These are phyloP conservation scores for Eleutherodactylus coqui DNA, from an alignment of 2,797 vertebrate species.

Conservation along the genomic window DNA sequence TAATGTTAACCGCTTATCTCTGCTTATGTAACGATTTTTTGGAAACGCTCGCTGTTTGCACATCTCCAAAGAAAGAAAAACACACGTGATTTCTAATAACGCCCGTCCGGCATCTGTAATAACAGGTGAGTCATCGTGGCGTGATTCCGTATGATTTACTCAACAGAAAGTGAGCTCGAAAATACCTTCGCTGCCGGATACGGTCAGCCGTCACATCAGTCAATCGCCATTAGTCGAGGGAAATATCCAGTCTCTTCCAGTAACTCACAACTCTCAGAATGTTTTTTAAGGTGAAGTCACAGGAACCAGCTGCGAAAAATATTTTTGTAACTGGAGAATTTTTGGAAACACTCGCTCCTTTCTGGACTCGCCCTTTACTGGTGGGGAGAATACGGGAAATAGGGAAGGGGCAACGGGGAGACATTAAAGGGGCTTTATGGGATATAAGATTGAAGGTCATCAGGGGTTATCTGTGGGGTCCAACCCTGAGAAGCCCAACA, in stretches of 20 bases:
- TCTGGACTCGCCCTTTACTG: background rate
- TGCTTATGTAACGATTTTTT: constrained; percentile 29
- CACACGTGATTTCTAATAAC: constrained; percentile 17
- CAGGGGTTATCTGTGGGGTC: background rate
- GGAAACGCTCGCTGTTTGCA: constrained; percentile 12
- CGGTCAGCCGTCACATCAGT: constrained; percentile 45
- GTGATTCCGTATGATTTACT: constrained; percentile 36
- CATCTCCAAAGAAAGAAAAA: constrained; percentile 32
- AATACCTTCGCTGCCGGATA: constrained; percentile 9
- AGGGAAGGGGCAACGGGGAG: background rate
- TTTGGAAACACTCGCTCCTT: background rate
- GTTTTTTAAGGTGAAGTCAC: background rate
- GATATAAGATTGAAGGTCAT: background rate
- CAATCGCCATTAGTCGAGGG: constrained; percentile 8
- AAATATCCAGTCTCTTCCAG: background rate
- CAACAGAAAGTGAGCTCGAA: constrained; percentile 47
- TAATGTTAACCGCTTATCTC: constrained; percentile 14
- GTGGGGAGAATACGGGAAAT: background rate
- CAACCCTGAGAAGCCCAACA: background rate
- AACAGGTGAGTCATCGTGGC: constrained; percentile 45
- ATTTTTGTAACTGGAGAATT: background rate
- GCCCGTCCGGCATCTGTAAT: constrained; percentile 48
- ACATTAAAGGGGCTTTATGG: background rate
- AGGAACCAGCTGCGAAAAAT: background rate
- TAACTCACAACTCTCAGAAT: background rate